Base-by-base conservation (phyloP, 2,113 vertebrate genomes). In the Pampusana beccarii region DNA sequence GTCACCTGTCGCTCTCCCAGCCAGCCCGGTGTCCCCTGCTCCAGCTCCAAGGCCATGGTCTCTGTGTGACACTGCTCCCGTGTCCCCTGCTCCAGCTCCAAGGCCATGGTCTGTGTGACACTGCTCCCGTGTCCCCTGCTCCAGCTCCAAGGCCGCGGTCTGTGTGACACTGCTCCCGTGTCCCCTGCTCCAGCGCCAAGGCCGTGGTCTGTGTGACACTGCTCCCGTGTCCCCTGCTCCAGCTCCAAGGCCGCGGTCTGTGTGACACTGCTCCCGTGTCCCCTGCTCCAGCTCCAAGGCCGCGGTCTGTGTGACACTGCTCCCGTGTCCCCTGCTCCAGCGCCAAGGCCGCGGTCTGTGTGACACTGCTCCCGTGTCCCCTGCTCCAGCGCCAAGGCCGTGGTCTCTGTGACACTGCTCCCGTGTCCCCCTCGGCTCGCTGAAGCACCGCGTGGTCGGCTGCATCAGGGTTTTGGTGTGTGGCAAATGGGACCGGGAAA, bases 381-480 rank as follows among this genome's bases (percentile, higher is more conserved):
- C 71, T 9, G 5, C 14, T 69, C n/a, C n/a, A n/a, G n/a, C n/a
- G n/a, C n/a, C n/a, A n/a, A 16, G n/a, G 18, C 34, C 18, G 0
- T 28, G 34, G 26, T 51, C 26, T 31, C 10, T 8, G 11, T 57
- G 73, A 11, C n/a, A 20, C 38, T 20, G 25, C 31, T 28, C 5
- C 16, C 6, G 10, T 4, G 6, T 60, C 33, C 16, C 33, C 71
- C 42, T 16, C 16, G 20, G 10, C 5, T 66, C 3, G 2, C 38
- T 72, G 58, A n/a, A 58, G 77, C 11, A 1, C 10, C 0, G 8
- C 25, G 36, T 19, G 60, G 19, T 48, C 42, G 85, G 58, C 61
- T 36, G 64, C 13, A 8, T 16, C 38, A 66, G 44, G 62, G 51
- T 12, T n/a, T 51, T 65, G 58, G 15, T 9, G 13, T 19, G 51